phyloP scores from a whole-genome alignment of 2,888 invertebrate genomes.

The Eremobia ochroleuca region DNA sequence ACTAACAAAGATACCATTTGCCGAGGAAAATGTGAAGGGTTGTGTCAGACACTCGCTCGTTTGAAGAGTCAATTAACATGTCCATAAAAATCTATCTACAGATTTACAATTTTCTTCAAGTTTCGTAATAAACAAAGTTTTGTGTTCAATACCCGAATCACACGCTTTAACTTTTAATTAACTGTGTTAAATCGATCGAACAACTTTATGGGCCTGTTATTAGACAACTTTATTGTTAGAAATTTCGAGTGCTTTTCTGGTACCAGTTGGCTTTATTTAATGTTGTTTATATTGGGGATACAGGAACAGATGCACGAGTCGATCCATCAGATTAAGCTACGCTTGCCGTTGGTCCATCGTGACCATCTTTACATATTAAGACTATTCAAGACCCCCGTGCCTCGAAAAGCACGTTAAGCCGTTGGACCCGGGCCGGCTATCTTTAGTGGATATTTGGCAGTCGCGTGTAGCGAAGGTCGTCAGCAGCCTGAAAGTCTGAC shows the following conservation, averaged over 20 bases:
- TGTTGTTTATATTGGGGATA: not conserved
- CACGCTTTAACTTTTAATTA: conserved; percentile 36
- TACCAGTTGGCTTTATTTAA: not conserved
- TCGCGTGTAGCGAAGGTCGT: not conserved
- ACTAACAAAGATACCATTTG: not conserved
- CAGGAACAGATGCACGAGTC: too few relatives aligned
- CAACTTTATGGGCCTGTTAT: conserved; percentile 34
- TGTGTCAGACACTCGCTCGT: not conserved
- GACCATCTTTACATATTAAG: not conserved
- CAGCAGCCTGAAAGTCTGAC: not conserved
- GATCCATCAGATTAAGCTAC: not conserved
- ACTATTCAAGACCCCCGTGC: not conserved
- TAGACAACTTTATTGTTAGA: conserved; percentile 25
- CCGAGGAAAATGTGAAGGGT: not conserved
- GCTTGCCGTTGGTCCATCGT: not conserved
- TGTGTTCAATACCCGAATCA: not conserved
- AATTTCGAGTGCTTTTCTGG: conserved; percentile 21
- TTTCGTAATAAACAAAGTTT: conserved; percentile 10
- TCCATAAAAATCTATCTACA: not conserved
- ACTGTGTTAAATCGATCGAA: conserved; percentile 17
- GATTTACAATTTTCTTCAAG: not conserved
- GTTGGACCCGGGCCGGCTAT: too few relatives aligned
- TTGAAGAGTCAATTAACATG: not conserved
- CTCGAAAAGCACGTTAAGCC: not conserved
- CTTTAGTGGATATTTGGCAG: not conserved